Base-by-base conservation (phyloP, 2,113 vertebrate species). In the Sclerurus mexicanus region DNA sequence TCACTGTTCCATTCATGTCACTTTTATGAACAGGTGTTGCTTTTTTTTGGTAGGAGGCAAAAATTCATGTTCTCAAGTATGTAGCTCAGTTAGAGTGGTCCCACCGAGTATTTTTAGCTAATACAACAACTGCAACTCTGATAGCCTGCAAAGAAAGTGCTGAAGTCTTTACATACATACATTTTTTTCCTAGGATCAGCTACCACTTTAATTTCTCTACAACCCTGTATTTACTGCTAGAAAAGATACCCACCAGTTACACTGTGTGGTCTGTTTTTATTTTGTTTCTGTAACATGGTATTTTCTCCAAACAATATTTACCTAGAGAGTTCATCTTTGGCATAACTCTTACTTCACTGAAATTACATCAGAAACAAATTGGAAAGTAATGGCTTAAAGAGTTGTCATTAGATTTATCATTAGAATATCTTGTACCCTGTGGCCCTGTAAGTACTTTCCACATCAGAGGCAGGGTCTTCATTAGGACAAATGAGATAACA, bases 331-430 rank as follows among this genome's bases (percentile, higher is more conserved):
- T 95, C 20, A 12, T 95, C 47, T 84, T 60, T 66, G 35, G 35
- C 9, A 9, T 77, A 90, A 80, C 22, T 93, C 31, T 59, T 83
- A 74, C 44, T 94, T 83, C 50, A 66, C 19, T 81, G 59, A 37
- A 86, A 22, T 76, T 77, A 80, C 19, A 42, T 44, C 31, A 81
- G 79, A 67, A 80, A 91, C 22, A 90, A 55, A 37, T 90, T 78
- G 18, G 60, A 63, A 63, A 93, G 66, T 88, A 94, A 86, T 35
- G 55, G 42, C 85, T 91, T 85, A 73, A 93, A 94, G 59, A 89
- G 83, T 88, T 83, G 39, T 83, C 71, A 73, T 91, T 90, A 84
- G 81, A 89, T 88, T 88, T 85, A 37, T 88, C 63, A 66, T 91
- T 92, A 81, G 84, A 89, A 75, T 84, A 14, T 83, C 59, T 83